Conservation (phyloP, 2,113 vertebrate genomes). For the Myanophis thanlyinensis region DNA sequence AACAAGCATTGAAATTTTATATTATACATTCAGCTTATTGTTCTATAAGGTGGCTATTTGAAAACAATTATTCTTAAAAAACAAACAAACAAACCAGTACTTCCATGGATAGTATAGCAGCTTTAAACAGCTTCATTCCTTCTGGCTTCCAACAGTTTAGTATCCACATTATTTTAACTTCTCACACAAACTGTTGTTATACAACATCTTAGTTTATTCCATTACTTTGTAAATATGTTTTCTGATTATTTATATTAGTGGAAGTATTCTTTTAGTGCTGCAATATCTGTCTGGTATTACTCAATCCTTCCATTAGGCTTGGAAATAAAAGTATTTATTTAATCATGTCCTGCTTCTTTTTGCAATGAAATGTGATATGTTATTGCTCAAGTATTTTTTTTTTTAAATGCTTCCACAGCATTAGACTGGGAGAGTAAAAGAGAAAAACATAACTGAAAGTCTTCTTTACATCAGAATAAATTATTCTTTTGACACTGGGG, state of each 20-base stretch:
- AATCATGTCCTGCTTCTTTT: slow-evolving; percentile 7
- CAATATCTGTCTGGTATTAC: slow-evolving; percentile 12
- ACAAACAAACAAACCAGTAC: no score
- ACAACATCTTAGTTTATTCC: neutral
- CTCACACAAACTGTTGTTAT: neutral
- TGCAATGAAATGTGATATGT: neutral
- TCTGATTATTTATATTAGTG: neutral
- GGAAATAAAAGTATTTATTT: slow-evolving; percentile 7
- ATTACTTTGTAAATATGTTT: neutral
- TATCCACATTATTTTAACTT: slow-evolving; percentile 4
- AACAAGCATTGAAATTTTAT: neutral
- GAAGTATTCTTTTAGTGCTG: neutral
- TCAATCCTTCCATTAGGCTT: neutral
- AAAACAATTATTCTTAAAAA: neutral
- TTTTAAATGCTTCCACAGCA: neutral
- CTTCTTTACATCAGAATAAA: neutral
- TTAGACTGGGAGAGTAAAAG: neutral
- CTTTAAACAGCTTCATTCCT: neutral
- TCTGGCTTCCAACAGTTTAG: neutral
- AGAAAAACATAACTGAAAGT: neutral
- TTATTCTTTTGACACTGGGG: neutral
- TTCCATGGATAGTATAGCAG: neutral
- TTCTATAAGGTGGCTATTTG: neutral
- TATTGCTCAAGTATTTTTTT: neutral
- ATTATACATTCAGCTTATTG: neutral